Conservation (phyloP, 2,888 invertebrate species). For the Cybosia mesomella region DNA sequence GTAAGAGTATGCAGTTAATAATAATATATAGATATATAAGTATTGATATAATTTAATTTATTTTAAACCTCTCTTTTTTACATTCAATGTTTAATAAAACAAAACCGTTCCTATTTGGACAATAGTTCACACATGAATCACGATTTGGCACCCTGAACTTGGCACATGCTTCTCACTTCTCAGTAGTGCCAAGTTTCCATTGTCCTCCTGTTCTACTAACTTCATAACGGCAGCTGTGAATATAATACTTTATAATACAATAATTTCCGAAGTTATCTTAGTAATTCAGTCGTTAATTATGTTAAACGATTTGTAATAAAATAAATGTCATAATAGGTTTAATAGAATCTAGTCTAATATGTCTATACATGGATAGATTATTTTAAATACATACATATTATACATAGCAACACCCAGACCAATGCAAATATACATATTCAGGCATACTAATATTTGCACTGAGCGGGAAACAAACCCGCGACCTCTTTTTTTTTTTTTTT, state of each 20-base stretch:
- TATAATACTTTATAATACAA: conserved; percentile 32
- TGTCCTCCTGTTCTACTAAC: conserved; percentile 52
- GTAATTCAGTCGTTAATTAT: not conserved
- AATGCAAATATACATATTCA: too few species aligned
- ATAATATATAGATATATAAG: too few species aligned
- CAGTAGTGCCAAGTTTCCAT: conserved; percentile 58
- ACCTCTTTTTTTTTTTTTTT: too few species aligned
- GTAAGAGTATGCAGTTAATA: too few species aligned
- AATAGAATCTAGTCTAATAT: too few species aligned
- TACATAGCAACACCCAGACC: too few species aligned
- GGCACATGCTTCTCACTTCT: conserved; percentile 48
- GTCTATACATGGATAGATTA: too few species aligned
- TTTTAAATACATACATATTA: too few species aligned
- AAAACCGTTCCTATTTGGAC: not conserved
- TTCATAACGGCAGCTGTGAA: conserved; percentile 42
- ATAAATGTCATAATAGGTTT: too few species aligned
- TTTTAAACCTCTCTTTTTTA: too few species aligned
- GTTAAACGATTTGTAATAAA: not conserved
- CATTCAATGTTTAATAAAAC: not conserved
- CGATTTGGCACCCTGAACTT: conserved; percentile 55
- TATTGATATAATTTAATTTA: not conserved
- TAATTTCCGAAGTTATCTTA: not conserved
- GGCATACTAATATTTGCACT: too few species aligned
- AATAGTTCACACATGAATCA: conserved; percentile 46
- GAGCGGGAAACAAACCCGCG: too few species aligned